Percentiles rank a stretch among this genome's conserved stretches.
Evolutionary conservation across 2,797 vertebrate species (phyloP).

Genomic region (Rhinella marina): DNA sequence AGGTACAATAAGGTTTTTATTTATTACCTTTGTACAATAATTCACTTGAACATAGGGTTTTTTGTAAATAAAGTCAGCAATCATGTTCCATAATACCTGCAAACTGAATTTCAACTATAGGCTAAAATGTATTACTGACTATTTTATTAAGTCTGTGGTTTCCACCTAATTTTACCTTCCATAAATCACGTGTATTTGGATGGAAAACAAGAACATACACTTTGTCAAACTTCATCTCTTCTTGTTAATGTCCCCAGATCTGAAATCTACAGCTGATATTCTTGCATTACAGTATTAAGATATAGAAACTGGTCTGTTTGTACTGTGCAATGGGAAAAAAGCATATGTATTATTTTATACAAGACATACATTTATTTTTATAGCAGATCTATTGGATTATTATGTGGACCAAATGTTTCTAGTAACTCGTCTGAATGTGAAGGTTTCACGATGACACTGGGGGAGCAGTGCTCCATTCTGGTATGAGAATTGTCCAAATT

Average conservation of each 20-base stretch:
- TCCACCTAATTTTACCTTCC: constrained; percentile 73
- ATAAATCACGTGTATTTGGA: constrained; percentile 71
- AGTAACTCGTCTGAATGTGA: constrained; percentile 47
- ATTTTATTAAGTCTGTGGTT: constrained; percentile 75
- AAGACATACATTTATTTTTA: constrained; percentile 81
- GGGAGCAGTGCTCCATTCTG: neutral
- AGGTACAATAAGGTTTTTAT: constrained; percentile 74
- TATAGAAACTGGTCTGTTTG: constrained; percentile 76
- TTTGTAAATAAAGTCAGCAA: constrained; percentile 77
- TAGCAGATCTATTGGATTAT: constrained; percentile 73
- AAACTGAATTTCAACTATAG: constrained; percentile 71
- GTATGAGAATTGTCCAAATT: neutral
- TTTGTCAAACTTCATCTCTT: constrained; percentile 70
- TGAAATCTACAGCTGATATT: constrained; percentile 1
- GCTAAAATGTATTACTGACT: constrained; percentile 71
- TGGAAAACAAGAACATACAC: constrained; percentile 69
- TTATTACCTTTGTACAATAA: constrained; percentile 81
- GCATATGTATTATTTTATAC: constrained; percentile 78
- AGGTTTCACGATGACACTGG: neutral
- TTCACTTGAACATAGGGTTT: constrained; percentile 71
- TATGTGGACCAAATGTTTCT: constrained; percentile 78
- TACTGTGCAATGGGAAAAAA: constrained; percentile 77
- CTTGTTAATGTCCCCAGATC: constrained; percentile 68
- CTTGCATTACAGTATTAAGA: constrained; percentile 80
- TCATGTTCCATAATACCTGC: constrained; percentile 71